phyloP scores from a whole-genome alignment of 2,113 vertebrate genomes.

The Todiramphus chloris region DNA sequence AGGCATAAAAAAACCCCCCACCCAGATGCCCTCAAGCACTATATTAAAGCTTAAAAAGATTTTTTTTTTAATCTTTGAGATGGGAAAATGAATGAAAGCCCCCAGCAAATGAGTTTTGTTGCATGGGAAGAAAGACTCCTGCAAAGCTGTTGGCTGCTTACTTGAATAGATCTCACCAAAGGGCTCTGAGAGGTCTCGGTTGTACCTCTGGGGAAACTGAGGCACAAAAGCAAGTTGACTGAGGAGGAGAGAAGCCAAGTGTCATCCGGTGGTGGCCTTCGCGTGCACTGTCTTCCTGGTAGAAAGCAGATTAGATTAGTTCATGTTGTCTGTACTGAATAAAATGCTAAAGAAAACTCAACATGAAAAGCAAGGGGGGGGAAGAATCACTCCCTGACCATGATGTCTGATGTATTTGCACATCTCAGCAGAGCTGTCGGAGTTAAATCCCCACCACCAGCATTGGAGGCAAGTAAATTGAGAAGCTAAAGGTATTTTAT shows the following conservation, averaged over 20 bases:
- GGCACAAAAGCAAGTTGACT: not conserved
- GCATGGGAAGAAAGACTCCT: not conserved
- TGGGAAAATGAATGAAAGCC: not conserved
- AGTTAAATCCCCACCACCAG: not conserved
- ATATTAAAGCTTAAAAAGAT: not conserved
- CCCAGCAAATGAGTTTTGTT: not conserved
- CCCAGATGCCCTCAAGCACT: not conserved
- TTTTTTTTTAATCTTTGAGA: not conserved
- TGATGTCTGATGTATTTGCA: not conserved
- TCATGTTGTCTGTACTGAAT: not conserved
- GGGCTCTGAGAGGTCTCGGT: not conserved
- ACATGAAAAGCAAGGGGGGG: not conserved
- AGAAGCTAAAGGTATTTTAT: constrained; percentile 36
- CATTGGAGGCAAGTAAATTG: not conserved
- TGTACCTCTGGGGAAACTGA: not conserved
- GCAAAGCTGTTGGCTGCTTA: not conserved
- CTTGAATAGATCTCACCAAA: not conserved
- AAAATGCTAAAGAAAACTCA: not conserved
- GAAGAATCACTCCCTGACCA: not conserved
- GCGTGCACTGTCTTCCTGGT: rapidly evolving
- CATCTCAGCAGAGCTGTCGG: not conserved
- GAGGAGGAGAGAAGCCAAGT: not conserved
- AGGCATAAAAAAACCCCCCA: not conserved
- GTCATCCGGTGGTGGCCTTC: not conserved
- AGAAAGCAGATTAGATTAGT: not conserved